Base-by-base conservation (phyloP, 2,888 invertebrate genomes). In the Troglohyphantes excavatus region DNA sequence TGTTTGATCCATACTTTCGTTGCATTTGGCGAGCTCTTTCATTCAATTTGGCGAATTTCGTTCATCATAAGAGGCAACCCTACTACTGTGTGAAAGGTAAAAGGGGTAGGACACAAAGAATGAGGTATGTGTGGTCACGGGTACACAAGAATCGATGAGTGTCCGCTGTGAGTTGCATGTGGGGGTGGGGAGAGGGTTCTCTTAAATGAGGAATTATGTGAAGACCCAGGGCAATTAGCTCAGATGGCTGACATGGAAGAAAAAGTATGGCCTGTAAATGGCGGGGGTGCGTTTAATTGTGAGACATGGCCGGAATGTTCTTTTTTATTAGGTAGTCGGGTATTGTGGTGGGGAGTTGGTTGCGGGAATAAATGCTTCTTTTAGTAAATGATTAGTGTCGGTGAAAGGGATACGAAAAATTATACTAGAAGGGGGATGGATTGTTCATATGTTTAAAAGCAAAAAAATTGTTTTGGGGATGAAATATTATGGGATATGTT, bases 171-270 rank as follows among this genome's bases (percentile, higher is more conserved):
- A 5, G 59, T 61, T 67, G 43, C 65, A 67, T 33, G 19, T 3
- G 53, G 53, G 53, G 53, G n/a, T n/a, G n/a, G 53, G 2, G 53
- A 17, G 53, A 53, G 53, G n/a, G 43, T 26, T 23, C 72, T 61
- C 61, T 33, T 53, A 84, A 84, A 73, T 67, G 84, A 84, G 61
- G 59, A 82, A 70, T 70, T 82, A 82, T 82, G 82, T 70, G 82
- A 78, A n/a, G 61, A 68, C 17, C 21, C 46, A 72, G 70, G 68
- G 82, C 70, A 82, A 82, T 82, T 82, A 82, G 59, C 70, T 70
- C 29, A 75, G 59, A 21, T 29, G 61, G 26, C 33, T n/a, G 39
- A 63, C 33, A 72, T 72, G 39, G 26, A 78, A 39, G 63, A 78
- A 65, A 65, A 39, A 23, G 26, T 65, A 43, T 63, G 72, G 43